Base-by-base conservation (phyloP, 2,113 vertebrate genomes). In the Paradisaea rubra region DNA sequence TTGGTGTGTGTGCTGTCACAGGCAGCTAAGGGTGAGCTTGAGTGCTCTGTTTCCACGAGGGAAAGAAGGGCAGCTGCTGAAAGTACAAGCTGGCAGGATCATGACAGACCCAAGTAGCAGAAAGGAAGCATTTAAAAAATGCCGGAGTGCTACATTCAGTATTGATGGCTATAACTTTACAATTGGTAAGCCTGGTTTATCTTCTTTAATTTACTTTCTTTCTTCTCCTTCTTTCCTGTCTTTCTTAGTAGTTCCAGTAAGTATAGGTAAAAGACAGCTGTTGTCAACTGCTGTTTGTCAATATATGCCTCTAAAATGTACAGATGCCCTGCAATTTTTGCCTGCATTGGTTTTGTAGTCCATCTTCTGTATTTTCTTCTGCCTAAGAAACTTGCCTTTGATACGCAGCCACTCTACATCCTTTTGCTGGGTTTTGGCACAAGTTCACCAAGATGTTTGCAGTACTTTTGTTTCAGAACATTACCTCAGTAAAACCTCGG, bases 111-210 rank as follows among this genome's bases (percentile, higher is more conserved):
- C 98, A 44, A 98, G 97, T 95, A 98, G 97, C 94, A 98, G 97
- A 97, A 99, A 99, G 96, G 98, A 99, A 93, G 98, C 98, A 72
- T 99, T 99, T 97, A 99, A 99, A 90, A 99, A 99, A 97, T 99
- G 99, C 97, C 98, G 98, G 95, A 99, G 98, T 97, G 99, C 99
- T 93, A 99, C 98, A 95, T 99, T 99, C 98, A 99, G 98, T 98
- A 99, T 99, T 70, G 99, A 99, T 85, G 99, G 99, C 96, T 99
- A 98, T 96, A 99, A 98, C 98, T 99, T 99, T 97, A 99, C 99
- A 47, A 99, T 99, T 88, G 99, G 99, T 99, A 98, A 98, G 95
- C 93, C 72, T n/a, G n/a, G 21, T 66, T 72, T 70, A 20, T n/a
- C 33, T 33, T 79, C 28, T 54, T 65, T 41, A 33, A 39, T 54